Evolutionary conservation across 2,888 invertebrate genomes (phyloP).

Genomic region (Chaitophorus viminalis): DNA sequence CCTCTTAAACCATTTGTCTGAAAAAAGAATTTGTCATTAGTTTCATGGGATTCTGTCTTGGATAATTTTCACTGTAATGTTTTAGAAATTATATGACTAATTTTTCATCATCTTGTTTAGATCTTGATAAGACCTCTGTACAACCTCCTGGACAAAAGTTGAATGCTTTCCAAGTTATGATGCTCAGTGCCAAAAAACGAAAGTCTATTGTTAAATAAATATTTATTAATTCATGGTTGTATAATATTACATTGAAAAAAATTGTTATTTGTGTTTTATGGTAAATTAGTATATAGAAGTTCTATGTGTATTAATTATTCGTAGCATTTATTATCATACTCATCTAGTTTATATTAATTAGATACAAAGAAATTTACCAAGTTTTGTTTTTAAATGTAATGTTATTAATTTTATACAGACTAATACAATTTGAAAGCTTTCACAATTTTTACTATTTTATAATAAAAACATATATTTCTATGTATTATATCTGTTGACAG

Average conservation of each 20-base stretch:
- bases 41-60: not conserved
- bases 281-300: not conserved
- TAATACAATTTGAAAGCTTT: not conserved
- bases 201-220: conserved; percentile 2
- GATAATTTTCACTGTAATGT: not conserved
- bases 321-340: too few relatives aligned
- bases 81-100: not conserved
- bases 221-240: not conserved
- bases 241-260: too few relatives aligned
- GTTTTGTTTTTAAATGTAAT: not conserved
- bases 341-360: not conserved
- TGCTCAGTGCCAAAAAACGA: conserved; percentile 35
- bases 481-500: not conserved
- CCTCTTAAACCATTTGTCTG: too few relatives aligned
- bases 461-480: not conserved
- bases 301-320: too few relatives aligned
- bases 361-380: not conserved
- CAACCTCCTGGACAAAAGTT: not conserved
- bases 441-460: not conserved
- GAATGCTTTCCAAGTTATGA: conserved; percentile 46
- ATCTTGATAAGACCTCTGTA: not conserved
- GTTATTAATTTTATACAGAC: not conserved
- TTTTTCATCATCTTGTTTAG: conserved; percentile 1
- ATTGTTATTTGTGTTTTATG: not conserved
- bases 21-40: not conserved